Base-by-base conservation (phyloP, 2,797 vertebrate species). In the Chaetophractus vellerosus region DNA sequence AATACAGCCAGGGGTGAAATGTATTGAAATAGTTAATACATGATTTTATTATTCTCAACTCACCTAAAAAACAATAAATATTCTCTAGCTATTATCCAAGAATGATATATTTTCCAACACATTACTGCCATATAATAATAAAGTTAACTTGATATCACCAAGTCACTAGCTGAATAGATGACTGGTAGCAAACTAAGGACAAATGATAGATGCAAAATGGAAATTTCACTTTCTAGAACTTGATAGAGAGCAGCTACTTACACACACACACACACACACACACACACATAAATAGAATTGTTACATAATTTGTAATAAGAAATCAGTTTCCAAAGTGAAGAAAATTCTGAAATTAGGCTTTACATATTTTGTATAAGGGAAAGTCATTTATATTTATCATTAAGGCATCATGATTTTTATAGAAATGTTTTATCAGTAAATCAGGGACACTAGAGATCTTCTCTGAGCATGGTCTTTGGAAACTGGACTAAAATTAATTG, bases 251-350 rank as follows among this genome's bases (percentile, higher is more conserved):
- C 8, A 71, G 57, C 10, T 55, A 76, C 45, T 63, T 88, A 45
- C 7, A 45, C 45, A 45, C 10, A 45, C 12, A 18, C 18, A 18
- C 18, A 18, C 6, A 15, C 14, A 50, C 3, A 50, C 15, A 11
- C 9, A 11, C 14, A 50, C 5, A 15, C 18, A 16, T 19, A 55
- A 5, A 55, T 18, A 74, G 8, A 63, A 80, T 38, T 90, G 31
- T 38, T 87, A 69, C 7, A 52, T 6, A 31, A 16, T 84, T 84
- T 84, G 5, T 80, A 86, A 80, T 19, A 19, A 80, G n/a, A 59
- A 61, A 66, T 81, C 10, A 61, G 28, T 88, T 78, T 78, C 71
- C 64, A 71, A 88, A 63, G n/a, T 76, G 76, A 88, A 82, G 36
- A 76, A 76, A 78, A 83, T 11, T 66, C 26, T 76, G 61, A 63